phyloP scores from a whole-genome alignment of 35 echinoderm and acorn worm species.

The Ptychodera flava region DNA sequence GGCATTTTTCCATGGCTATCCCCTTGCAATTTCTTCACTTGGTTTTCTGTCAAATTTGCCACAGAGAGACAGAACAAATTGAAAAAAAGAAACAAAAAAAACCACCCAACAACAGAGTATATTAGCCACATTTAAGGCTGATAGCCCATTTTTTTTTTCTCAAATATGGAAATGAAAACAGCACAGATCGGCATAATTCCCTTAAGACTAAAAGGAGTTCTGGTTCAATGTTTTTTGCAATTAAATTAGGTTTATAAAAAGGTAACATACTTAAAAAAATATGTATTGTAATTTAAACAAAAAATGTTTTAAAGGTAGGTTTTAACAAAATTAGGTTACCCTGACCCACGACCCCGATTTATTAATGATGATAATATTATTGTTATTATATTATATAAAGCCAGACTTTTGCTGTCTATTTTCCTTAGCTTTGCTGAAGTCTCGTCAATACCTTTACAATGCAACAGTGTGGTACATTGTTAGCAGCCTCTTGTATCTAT shows the following conservation, averaged over 20 bases:
- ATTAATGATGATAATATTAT: neutral
- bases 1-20: neutral
- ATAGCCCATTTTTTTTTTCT: no score
- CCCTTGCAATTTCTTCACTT: neutral
- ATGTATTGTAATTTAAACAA: neutral
- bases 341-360: neutral
- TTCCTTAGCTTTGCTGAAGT: neutral
- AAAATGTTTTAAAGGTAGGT: neutral
- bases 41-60: neutral
- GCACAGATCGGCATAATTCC: no score
- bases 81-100: no score
- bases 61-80: neutral
- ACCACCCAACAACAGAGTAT: no score
- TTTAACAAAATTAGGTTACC: neutral
- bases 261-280: conserved; percentile 2
- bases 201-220: neutral
- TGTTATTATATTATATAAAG: neutral
- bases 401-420: neutral
- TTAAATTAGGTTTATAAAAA: conserved; percentile 2
- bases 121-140: no score
- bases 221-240: neutral
- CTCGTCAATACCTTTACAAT: no score
- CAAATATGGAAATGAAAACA: no score
- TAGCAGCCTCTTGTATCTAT: neutral
- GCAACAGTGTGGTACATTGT: no score